Evolutionary conservation across 2,113 vertebrate genomes (phyloP), one percentile per base, ranked within the genome.

Genomic region (Cyprinodon variegatus): DNA sequence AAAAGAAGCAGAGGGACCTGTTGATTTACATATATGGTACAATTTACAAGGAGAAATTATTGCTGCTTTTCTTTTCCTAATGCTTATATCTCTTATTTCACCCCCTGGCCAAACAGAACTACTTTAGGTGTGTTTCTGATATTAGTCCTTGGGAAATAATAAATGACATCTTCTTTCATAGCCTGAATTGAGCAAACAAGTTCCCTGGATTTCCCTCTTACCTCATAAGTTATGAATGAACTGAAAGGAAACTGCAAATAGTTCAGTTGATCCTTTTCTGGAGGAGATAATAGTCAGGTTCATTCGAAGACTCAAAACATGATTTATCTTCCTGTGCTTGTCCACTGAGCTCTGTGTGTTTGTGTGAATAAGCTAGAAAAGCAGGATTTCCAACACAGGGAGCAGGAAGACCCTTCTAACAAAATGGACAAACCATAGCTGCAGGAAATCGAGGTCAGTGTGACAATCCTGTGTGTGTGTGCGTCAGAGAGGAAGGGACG

Each of bases 391-490:
- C 84, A 86, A 76, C 84, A 72, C 50, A 76, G 65, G 80, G 63
- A 87, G 75, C 87, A 91, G 89, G 87, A 92, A 87, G 83, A 72
- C 71, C 61, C 63, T 86, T 87, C 66, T 41, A 84, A 85, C 71
- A 84, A 84, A 70, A 76, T 43, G 3, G 81, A 48, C 74, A 70
- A 66, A 61, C 67, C 29, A 20, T n/a, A 63, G 72, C 71, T 59
- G 48, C 57, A 78, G 86, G 86, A 91, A 89, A 88, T 91, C 89
- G 89, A 90, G 87, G 87, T 89, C 86, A 90, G 78, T 82, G 67
- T 89, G 80, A 87, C 86, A 88, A 91, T 86, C 74, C 83, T 71
- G 76, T 78, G 70, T 50, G 7, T 76, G 79, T 72, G 71, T 60
- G 73, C 65, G 61, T 72, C 74, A 4, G 41, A 41, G 41, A 41